These are phyloP conservation scores for Cossypha polioptera DNA, from an alignment of 2,797 vertebrate species.

Conservation along the genomic window DNA sequence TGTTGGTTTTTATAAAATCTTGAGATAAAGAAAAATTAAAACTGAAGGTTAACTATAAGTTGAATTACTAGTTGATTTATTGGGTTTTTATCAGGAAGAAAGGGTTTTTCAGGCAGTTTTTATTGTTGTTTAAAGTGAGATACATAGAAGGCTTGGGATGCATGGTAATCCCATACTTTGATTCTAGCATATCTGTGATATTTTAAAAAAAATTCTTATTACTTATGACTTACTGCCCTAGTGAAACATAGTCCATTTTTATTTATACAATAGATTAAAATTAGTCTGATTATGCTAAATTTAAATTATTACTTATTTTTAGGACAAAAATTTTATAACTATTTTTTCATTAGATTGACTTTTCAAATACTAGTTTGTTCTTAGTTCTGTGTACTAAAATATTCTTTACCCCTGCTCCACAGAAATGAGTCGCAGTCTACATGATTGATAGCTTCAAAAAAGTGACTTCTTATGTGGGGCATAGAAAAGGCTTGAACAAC, in stretches of 20 bases:
- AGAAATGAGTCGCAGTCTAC: background rate
- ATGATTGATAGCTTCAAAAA: background rate
- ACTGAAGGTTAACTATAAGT: background rate
- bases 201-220: background rate
- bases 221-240: background rate
- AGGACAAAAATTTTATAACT: background rate
- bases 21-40: background rate
- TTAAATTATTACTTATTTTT: background rate
- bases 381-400: background rate
- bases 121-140: background rate
- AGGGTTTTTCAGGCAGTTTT: background rate
- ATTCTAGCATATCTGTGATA: background rate
- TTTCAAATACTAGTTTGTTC: background rate
- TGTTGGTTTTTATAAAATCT: background rate
- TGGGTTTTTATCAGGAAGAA: background rate
- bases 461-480: background rate
- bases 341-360: background rate
- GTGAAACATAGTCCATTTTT: background rate
- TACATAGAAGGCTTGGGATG: background rate
- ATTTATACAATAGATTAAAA: no score
- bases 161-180: background rate
- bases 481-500: background rate
- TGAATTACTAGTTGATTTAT: background rate
- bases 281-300: background rate
- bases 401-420: background rate